Base-by-base conservation (phyloP, 2,113 vertebrate genomes). In the Sigmodon hispidus region DNA sequence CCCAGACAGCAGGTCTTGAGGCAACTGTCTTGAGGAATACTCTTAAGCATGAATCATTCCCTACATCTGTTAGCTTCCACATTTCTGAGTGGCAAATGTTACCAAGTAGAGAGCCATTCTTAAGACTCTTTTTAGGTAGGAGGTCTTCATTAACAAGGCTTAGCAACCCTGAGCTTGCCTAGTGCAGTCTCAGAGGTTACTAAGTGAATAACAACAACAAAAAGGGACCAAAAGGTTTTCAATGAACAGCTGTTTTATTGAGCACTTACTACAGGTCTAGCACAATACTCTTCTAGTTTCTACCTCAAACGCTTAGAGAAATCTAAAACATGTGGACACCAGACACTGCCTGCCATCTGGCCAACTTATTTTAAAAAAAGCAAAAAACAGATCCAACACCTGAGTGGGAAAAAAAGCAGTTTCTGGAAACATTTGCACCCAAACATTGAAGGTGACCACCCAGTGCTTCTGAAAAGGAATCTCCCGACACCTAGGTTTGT, bases 381-480 rank as follows among this genome's bases (percentile, higher is more conserved):
- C 5, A 70, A n/a, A 19, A 84, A 61, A 8, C 1, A 5, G 65
- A 19, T 11, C 40, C 7, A 40, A 73, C 63, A 85, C 40, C 55
- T 65, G 22, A 77, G 65, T 0, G 17, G 34, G 36, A 81, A 75
- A 43, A 81, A 75, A 88, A 77, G 43, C 79, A 59, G 21, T 91
- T 91, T 89, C 89, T 67, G 61, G 43, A 50, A 55, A 88, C 36
- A 61, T 48, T 43, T 70, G 50, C 70, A 88, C 2, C 19, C 70
- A 90, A 76, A 76, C 15, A 48, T 75, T 94, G 86, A 50, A 22
- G 81, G 11, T 13, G 43, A 15, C 0, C 16, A 7, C 11, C 50
- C 86, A 79, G 80, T 48, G 80, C 72, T 92, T 91, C 83, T 57
- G 31, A 16, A 89, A 86, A 91, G 12, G 70, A 84, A 77, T n/a